phyloP scores from a whole-genome alignment of 1,140 invertebrate species.

The Sitophilus oryzae region DNA sequence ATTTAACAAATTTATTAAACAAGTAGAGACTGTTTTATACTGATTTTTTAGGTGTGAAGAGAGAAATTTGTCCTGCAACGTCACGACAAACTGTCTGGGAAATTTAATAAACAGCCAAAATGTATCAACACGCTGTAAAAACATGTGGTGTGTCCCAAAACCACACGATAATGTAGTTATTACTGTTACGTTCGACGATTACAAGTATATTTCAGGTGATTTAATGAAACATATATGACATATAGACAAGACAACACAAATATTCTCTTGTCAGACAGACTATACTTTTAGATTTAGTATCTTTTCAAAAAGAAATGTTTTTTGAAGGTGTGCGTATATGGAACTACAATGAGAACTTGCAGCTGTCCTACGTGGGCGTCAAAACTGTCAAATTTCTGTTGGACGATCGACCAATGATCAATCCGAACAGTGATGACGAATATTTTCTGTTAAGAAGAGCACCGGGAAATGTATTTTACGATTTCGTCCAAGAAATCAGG shows the following conservation, averaged over 20 bases:
- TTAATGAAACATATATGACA: not conserved
- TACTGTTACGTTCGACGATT: constrained; percentile 49
- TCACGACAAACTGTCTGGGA: constrained; percentile 15
- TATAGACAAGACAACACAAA: constrained; percentile 1
- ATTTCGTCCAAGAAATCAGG: constrained; percentile 64
- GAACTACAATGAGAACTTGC: constrained; percentile 75
- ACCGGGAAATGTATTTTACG: constrained; percentile 65
- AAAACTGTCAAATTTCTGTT: constrained; percentile 46
- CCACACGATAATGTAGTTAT: constrained; percentile 45
- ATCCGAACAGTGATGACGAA: constrained; percentile 46
- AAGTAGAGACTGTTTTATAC: too few relatives aligned
- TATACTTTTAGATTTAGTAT: too few relatives aligned
- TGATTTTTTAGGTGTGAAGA: constrained; percentile 15
- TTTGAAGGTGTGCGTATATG: constrained; percentile 57
- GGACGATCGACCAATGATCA: constrained; percentile 43
- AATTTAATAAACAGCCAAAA: constrained; percentile 53
- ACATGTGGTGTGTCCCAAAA: constrained; percentile 58
- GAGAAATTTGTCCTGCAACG: constrained; percentile 23
- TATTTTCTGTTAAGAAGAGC: constrained; percentile 58
- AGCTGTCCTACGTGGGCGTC: constrained; percentile 68
- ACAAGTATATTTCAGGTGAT: constrained; percentile 48
- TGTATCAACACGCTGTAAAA: constrained; percentile 51
- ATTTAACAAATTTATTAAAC: too few relatives aligned
- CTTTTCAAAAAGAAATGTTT: too few relatives aligned
- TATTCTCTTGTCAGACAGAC: too few relatives aligned